Percentiles rank a stretch among this genome's conserved stretches.
Conservation (phyloP, 2,113 vertebrate genomes). For the Calyptomena viridis region DNA sequence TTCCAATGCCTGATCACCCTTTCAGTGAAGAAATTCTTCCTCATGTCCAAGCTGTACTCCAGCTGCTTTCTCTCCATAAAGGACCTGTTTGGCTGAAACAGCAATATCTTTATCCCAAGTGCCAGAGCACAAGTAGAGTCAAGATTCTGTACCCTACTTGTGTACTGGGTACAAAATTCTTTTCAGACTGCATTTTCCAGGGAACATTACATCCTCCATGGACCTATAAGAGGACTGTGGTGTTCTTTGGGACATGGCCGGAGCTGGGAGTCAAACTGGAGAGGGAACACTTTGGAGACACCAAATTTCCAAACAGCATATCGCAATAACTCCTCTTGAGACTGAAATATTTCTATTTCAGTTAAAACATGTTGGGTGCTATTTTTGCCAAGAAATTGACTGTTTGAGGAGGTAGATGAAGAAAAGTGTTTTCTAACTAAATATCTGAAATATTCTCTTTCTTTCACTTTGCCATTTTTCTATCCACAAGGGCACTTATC, state of each 20-base stretch:
- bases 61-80: background rate
- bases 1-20: background rate
- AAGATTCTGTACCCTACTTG: background rate
- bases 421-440: slow-evolving; percentile 14
- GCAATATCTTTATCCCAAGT: background rate
- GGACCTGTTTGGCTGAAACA: background rate
- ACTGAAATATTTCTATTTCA: slow-evolving; percentile 32
- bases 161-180: background rate
- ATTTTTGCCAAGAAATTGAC: slow-evolving; percentile 19
- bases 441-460: background rate
- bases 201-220: too few species aligned
- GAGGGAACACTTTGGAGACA: background rate
- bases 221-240: rapidly evolving
- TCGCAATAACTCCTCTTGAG: background rate
- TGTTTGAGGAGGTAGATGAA: background rate
- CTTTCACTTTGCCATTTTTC: background rate
- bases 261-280: rapidly evolving
- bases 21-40: background rate
- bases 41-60: background rate
- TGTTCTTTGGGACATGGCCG: rapidly evolving
- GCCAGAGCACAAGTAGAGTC: background rate
- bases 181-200: background rate
- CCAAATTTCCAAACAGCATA: background rate
- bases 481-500: background rate
- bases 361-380: slow-evolving; percentile 12